These are phyloP conservation scores for Coreius guichenoti DNA, from an alignment of 2,797 vertebrate genomes.

Conservation along the genomic window DNA sequence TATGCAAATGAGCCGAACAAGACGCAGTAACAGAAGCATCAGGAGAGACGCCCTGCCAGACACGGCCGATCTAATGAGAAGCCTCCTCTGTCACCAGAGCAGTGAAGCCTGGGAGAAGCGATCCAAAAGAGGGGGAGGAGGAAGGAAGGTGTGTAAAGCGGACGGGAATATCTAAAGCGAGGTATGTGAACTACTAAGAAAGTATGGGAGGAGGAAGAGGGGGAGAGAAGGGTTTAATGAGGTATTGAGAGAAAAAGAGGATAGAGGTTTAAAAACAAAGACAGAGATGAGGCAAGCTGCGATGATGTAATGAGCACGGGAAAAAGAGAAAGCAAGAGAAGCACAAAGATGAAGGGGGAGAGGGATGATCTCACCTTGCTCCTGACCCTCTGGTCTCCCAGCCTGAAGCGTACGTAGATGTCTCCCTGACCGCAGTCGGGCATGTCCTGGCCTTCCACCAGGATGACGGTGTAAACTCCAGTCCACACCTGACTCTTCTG, in stretches of 20 bases:
- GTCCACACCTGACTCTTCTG: slow-evolving; percentile 91
- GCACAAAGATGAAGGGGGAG: neutral
- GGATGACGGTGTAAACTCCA: slow-evolving; percentile 83
- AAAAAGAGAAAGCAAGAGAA: slow-evolving; percentile 22
- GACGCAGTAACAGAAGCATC: slow-evolving; percentile 71
- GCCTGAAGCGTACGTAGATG: slow-evolving; percentile 88
- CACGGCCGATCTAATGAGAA: slow-evolving; percentile 79
- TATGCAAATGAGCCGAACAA: slow-evolving; percentile 81
- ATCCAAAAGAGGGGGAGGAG: slow-evolving; percentile 58
- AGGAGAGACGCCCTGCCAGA: slow-evolving; percentile 74
- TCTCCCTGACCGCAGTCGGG: slow-evolving; percentile 81
- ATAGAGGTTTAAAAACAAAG: slow-evolving; percentile 30
- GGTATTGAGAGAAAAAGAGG: slow-evolving; percentile 16
- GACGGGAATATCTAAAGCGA: slow-evolving; percentile 20
- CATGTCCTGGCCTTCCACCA: slow-evolving; percentile 91
- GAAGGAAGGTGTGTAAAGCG: slow-evolving; percentile 27
- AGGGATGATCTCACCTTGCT: slow-evolving; percentile 85
- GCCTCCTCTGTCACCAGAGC: slow-evolving; percentile 69
- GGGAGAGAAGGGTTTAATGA: slow-evolving; percentile 29
- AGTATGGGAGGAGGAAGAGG: slow-evolving; percentile 30
- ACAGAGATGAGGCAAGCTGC: neutral
- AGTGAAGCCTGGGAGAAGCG: slow-evolving; percentile 55
- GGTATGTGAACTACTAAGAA: slow-evolving; percentile 32
- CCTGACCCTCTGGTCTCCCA: slow-evolving; percentile 92
- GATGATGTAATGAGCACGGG: slow-evolving; percentile 30